These are phyloP conservation scores for Dendrophyllia cribrosa DNA, from an alignment of 64 coral and sea anemone species.

Conservation along the genomic window DNA sequence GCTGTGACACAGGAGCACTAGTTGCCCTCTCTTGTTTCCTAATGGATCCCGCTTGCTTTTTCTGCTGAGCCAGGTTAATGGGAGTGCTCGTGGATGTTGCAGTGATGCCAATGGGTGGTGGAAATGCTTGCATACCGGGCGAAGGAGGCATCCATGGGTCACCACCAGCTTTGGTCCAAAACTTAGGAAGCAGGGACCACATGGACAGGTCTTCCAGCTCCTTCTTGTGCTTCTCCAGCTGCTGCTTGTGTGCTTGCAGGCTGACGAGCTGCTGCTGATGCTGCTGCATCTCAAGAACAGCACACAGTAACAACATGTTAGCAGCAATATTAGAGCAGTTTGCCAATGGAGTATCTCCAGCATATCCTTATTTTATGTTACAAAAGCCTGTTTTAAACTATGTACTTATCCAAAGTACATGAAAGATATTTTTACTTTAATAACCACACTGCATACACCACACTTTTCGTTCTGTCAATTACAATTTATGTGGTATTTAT, in stretches of 20 bases:
- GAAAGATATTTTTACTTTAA: no score
- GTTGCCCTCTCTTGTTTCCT: neutral
- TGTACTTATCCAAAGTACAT: no score
- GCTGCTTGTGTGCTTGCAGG: conserved; percentile 89
- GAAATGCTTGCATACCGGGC: neutral
- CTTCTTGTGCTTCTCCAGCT: conserved; percentile 97
- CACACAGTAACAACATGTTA: neutral
- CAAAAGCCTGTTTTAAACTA: no score
- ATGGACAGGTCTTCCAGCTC: conserved; percentile 93
- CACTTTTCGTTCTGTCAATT: no score
- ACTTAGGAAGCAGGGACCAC: conserved; percentile 76
- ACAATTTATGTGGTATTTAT: no score
- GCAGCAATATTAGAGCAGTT: neutral
- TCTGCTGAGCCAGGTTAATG: conserved; percentile 61
- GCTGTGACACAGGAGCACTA: conserved; percentile 12
- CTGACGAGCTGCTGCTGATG: conserved; percentile 87
- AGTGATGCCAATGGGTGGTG: neutral
- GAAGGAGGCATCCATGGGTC: neutral
- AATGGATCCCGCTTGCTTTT: conserved; percentile 17
- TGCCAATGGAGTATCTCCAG: no score
- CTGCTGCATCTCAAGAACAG: conserved; percentile 68
- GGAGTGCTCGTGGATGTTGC: neutral
- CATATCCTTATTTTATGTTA: no score
- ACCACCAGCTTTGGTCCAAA: conserved; percentile 25
- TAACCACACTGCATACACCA: no score